A percentile compares a stretch with the other conserved stretches of the same genome.
Evolutionary conservation across 2,797 vertebrate genomes (phyloP).

Genomic region (Hypotaenidia okinawae): DNA sequence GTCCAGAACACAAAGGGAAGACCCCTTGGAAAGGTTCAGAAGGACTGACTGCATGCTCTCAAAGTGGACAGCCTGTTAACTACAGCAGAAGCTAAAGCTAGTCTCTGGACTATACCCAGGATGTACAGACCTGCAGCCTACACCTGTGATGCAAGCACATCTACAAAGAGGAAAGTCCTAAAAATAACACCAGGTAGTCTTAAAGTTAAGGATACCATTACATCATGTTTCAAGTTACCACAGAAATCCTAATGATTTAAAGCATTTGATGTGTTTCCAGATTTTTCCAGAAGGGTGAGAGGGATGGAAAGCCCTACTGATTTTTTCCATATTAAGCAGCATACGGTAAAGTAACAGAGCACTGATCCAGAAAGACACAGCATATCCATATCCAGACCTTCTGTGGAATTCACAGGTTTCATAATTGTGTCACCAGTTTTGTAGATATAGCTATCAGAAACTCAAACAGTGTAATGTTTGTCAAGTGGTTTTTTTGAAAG

Average conservation of each 20-base stretch:
- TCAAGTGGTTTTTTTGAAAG: background rate
- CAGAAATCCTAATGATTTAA: background rate
- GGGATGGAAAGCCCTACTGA: background rate
- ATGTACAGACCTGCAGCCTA: background rate
- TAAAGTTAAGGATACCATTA: background rate
- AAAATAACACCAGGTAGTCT: background rate
- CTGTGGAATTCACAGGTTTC: background rate
- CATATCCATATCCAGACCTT: background rate
- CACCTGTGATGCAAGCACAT: accelerated
- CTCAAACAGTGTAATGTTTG: background rate
- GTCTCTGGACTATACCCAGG: background rate
- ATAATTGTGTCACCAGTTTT: background rate
- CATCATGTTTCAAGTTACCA: background rate
- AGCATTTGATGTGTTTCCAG: background rate
- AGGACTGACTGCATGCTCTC: background rate
- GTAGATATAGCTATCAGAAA: background rate
- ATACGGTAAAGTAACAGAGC: background rate
- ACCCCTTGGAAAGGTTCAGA: background rate
- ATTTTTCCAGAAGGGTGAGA: background rate
- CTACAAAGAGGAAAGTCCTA: background rate
- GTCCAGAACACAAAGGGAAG: background rate
- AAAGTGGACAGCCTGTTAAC: background rate
- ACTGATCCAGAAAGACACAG: background rate
- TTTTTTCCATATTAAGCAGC: background rate
- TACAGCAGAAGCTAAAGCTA: background rate